Evolutionary conservation across 1,140 invertebrate genomes (phyloP).

Genomic region (Pinna nobilis): DNA sequence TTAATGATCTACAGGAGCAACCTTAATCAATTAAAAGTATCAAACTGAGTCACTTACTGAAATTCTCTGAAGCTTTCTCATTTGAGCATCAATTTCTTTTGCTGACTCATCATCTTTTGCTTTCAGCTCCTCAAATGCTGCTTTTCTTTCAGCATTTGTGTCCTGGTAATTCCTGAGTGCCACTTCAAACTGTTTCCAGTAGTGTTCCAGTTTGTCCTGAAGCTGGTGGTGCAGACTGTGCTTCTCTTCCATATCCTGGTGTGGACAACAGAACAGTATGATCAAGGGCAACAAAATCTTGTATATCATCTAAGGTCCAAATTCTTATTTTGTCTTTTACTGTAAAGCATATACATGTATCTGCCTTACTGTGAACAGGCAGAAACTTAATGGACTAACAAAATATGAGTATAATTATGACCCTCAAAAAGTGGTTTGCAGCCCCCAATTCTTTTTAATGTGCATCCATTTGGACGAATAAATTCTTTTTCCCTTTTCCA

Average conservation of each 20-base stretch:
- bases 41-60: slow-evolving; percentile 69
- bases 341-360: too few species aligned
- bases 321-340: background rate
- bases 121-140: slow-evolving; percentile 73
- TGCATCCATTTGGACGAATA: too few species aligned
- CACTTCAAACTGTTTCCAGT: slow-evolving; percentile 71
- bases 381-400: too few species aligned
- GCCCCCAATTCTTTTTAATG: too few species aligned
- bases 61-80: slow-evolving; percentile 73
- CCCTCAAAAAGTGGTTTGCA: too few species aligned
- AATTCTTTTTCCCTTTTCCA: too few species aligned
- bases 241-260: slow-evolving; percentile 75
- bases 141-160: slow-evolving; percentile 73
- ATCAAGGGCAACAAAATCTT: background rate
- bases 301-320: background rate
- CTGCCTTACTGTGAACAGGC: too few species aligned
- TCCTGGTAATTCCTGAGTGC: slow-evolving; percentile 72
- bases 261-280: background rate
- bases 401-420: too few species aligned
- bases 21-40: background rate
- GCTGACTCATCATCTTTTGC: slow-evolving; percentile 74
- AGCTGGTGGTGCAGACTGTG: slow-evolving; percentile 70
- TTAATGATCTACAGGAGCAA: background rate
- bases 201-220: slow-evolving; percentile 69
- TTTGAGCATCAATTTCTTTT: slow-evolving; percentile 73